Evolutionary conservation across 2,888 invertebrate species (phyloP).

Genomic region (Drosophila borborema): DNA sequence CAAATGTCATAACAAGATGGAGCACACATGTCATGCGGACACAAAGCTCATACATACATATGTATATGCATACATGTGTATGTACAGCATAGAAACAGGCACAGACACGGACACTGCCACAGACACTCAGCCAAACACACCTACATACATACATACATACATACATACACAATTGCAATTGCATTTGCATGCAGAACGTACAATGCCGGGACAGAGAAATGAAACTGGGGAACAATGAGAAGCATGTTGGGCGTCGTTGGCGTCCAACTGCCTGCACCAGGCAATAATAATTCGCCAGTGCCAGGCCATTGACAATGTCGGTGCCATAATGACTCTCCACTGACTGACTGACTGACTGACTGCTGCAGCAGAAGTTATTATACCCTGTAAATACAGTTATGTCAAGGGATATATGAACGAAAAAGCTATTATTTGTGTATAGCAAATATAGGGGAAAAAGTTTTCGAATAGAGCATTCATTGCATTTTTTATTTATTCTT

Average conservation of each 20-base stretch:
- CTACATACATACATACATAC: slow-evolving; percentile 2
- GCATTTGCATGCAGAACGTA: slow-evolving; percentile 53
- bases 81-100: neutral
- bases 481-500: too few relatives aligned
- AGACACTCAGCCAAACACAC: neutral
- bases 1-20: slow-evolving; percentile 75
- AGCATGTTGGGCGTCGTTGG: slow-evolving; percentile 43
- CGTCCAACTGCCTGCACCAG: slow-evolving; percentile 69
- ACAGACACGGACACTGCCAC: neutral
- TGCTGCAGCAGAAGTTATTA: slow-evolving; percentile 19
- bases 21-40: slow-evolving; percentile 47
- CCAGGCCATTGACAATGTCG: slow-evolving; percentile 77
- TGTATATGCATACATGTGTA: slow-evolving; percentile 1
- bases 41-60: slow-evolving; percentile 12
- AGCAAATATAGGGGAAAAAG: too few relatives aligned
- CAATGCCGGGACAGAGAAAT: slow-evolving; percentile 34
- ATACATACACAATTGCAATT: slow-evolving; percentile 34
- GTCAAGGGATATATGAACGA: neutral
- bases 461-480: too few relatives aligned
- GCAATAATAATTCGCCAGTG: slow-evolving; percentile 75
- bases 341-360: slow-evolving; percentile 48
- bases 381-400: slow-evolving; percentile 6
- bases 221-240: slow-evolving; percentile 53
- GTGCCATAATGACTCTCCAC: slow-evolving; percentile 71
- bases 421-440: neutral